Evolutionary conservation across 2,888 invertebrate genomes (phyloP), one percentile per base, ranked within the genome.

Genomic region (Theretra japonica): DNA sequence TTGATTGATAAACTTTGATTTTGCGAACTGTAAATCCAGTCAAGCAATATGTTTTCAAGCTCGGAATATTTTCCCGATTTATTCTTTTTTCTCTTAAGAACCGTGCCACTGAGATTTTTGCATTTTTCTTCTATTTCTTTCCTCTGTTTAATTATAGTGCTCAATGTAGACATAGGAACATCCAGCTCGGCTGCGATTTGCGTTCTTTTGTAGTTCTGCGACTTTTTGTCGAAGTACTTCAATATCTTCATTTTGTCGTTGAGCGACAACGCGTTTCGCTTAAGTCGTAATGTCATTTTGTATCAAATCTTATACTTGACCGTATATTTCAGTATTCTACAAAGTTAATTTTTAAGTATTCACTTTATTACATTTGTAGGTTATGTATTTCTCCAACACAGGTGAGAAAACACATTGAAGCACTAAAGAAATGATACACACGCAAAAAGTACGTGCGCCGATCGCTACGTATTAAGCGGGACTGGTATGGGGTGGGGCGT

Each of bases 161-260:
- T n/a, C 21, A 71, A 68, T 30, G 71, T 71, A 19, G 71, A 71
- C 7, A 71, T 59, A 17, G 71, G 68, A 41, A 71, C 58, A 41
- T 68, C 71, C 21, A 71, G 71, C 28, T 71, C 71, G 19, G 65
- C 68, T 25, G 71, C 71, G 33, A 71, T 71, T 58, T 71, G 71
- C 7, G 68, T n/a, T 28, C 48, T 71, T 68, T 71, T 71, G 68
- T 71, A 71, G 23, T 71, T 68, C n/a, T 71, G 48, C 25, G 71
- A 71, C 41, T 71, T 71, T 58, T 71, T 71, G 58, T 71, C 71
- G 68, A 58, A 71, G 57, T 71, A 71, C 21, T 71, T 68, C 28
- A 71, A 41, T n/a, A 71, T 71, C 65, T 71, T 71, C 71, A 71
- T 58, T 57, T 71, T 71, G 28, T 68, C 71, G 58, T 50, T 56